A percentile compares a stretch with the other conserved stretches of the same genome.
These are phyloP conservation scores for Oncorhynchus gorbuscha DNA, from an alignment of 2,113 vertebrate genomes.

Conservation along the genomic window DNA sequence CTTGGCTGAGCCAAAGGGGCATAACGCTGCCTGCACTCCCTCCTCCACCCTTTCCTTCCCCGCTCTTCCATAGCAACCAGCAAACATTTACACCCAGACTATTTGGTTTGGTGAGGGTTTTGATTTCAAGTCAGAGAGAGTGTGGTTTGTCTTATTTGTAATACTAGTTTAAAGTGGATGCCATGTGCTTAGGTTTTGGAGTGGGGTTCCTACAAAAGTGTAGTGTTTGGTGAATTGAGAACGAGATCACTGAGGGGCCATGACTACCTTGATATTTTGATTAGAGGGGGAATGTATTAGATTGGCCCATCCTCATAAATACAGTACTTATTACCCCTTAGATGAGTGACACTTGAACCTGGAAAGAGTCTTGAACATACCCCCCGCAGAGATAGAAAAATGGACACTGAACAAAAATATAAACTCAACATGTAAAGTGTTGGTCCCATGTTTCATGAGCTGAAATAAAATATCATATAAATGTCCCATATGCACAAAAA, in stretches of 20 bases:
- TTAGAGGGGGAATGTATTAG: neutral
- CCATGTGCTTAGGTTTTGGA: neutral
- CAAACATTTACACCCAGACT: slow-evolving; percentile 55
- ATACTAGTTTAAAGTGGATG: neutral
- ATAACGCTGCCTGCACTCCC: too few relatives aligned
- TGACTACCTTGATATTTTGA: neutral
- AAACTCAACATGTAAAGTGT: too few relatives aligned
- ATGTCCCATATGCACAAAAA: too few relatives aligned
- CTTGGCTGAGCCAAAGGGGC: slow-evolving; percentile 3
- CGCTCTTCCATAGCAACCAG: slow-evolving; percentile 61
- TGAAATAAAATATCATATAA: too few relatives aligned
- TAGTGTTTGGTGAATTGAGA: neutral
- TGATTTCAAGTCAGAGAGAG: slow-evolving; percentile 35
- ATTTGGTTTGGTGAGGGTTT: slow-evolving; percentile 43
- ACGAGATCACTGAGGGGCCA: neutral
- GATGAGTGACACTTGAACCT: neutral
- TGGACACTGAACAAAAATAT: too few relatives aligned
- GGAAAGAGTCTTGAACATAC: too few relatives aligned
- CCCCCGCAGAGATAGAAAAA: neutral
- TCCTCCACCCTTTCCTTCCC: slow-evolving; percentile 14
- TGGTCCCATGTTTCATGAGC: too few relatives aligned
- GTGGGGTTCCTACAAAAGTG: neutral
- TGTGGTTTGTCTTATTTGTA: neutral
- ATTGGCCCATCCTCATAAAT: neutral
- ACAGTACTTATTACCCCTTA: neutral